Conservation (phyloP, 2,888 invertebrate genomes). For the Pyrgus malvae region DNA sequence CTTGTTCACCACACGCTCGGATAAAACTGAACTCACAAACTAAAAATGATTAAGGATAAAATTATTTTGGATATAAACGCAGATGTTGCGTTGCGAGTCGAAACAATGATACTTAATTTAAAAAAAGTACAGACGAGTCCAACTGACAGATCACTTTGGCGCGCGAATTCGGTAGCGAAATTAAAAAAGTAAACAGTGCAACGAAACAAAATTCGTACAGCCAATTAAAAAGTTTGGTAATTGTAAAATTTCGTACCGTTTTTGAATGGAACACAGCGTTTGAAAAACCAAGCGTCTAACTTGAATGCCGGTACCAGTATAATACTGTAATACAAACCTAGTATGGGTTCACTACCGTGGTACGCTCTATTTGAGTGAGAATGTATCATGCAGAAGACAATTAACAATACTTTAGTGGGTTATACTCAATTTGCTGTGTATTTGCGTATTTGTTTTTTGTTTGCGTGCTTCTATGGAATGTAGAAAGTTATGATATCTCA, state of each 20-base stretch:
- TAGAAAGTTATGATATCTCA: conserved; percentile 32
- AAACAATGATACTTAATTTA: not conserved
- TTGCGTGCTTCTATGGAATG: conserved; percentile 32
- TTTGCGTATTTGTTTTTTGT: conserved; percentile 30
- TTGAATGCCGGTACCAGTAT: conserved; percentile 61
- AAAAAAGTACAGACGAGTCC: not conserved
- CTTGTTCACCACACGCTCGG: conserved; percentile 48
- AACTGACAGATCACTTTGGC: conserved; percentile 22
- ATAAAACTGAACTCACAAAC: conserved; percentile 28
- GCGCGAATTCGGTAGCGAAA: conserved; percentile 9
- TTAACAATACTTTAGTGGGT: conserved; percentile 40
- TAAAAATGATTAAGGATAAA: not conserved
- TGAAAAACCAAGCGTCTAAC: conserved; percentile 61
- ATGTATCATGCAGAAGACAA: conserved; percentile 68
- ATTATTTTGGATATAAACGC: conserved; percentile 1
- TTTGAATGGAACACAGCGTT: conserved; percentile 37
- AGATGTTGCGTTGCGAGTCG: not conserved
- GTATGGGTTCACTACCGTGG: conserved; percentile 50
- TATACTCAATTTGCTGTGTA: conserved; percentile 26
- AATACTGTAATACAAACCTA: conserved; percentile 57
- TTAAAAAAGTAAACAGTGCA: conserved; percentile 5
- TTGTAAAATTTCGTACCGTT: conserved; percentile 36
- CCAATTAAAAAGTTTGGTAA: conserved; percentile 13
- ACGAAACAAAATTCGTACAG: not conserved
- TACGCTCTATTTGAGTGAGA: conserved; percentile 76